Percentiles rank a stretch among this genome's conserved stretches.
Evolutionary conservation across 2,797 vertebrate genomes (phyloP).

Genomic region (Girardinus metallicus): DNA sequence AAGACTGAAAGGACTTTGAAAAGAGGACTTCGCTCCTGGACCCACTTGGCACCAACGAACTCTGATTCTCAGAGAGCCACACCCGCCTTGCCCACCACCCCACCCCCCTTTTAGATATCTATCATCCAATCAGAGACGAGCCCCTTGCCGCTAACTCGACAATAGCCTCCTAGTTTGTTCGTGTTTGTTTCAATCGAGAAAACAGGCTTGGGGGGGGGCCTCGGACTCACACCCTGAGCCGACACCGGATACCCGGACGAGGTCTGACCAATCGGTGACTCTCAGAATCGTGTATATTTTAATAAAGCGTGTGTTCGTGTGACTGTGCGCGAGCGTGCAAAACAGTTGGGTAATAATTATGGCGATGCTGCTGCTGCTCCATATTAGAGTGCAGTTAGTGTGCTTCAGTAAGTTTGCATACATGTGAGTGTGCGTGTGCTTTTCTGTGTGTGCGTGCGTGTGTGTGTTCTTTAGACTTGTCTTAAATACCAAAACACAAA

Average conservation of each 20-base stretch:
- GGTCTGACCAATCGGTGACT: conserved; percentile 74
- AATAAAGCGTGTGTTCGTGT: conserved; percentile 68
- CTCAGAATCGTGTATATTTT: conserved; percentile 86
- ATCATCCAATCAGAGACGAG: conserved; percentile 64
- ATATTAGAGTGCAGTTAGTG: conserved; percentile 67
- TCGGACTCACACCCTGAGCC: conserved; percentile 70
- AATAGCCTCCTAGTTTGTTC: conserved; percentile 78
- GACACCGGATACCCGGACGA: conserved; percentile 50
- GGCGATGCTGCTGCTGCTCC: conserved; percentile 78
- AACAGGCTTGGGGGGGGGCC: conserved; percentile 47
- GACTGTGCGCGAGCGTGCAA: conserved; percentile 34
- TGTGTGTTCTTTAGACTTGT: conserved; percentile 82
- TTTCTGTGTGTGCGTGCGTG: conserved; percentile 51
- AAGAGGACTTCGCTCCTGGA: conserved; percentile 36
- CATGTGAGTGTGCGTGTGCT: conserved; percentile 50
- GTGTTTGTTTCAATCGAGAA: conserved; percentile 70
- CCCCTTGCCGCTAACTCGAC: conserved; percentile 68
- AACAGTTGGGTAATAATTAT: conserved; percentile 74
- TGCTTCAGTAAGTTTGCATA: conserved; percentile 69
- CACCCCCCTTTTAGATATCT: conserved; percentile 46
- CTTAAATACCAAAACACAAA: conserved; percentile 87
- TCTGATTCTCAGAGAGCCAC: conserved; percentile 62
- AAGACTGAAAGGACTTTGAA: conserved; percentile 43
- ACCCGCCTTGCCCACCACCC: conserved; percentile 53
- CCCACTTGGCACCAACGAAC: conserved; percentile 57